These are phyloP conservation scores for Parapristionchus giblindavisi DNA, from an alignment of 2,888 invertebrate species.

Conservation along the genomic window DNA sequence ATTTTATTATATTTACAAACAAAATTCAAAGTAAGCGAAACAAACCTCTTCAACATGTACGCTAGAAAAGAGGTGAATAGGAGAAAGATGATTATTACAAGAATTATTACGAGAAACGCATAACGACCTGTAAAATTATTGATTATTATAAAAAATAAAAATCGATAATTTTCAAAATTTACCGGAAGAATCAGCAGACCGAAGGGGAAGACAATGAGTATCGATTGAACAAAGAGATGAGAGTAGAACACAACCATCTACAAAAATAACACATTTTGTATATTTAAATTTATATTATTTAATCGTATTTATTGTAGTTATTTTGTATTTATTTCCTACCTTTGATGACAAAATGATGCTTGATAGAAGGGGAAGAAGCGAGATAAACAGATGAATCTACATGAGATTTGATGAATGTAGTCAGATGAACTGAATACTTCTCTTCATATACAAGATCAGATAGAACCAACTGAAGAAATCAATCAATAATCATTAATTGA, in stretches of 20 bases:
- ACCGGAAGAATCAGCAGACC: slow-evolving; percentile 4
- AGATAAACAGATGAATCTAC: background rate
- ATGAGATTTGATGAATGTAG: slow-evolving; percentile 29
- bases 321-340: background rate
- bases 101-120: slow-evolving; percentile 46
- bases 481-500: background rate
- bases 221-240: slow-evolving; percentile 63
- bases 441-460: slow-evolving; percentile 47
- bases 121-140: slow-evolving; percentile 38
- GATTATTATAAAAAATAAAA: background rate
- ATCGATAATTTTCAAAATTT: background rate
- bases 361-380: slow-evolving; percentile 1
- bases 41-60: slow-evolving; percentile 55
- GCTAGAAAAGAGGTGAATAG: slow-evolving; percentile 51
- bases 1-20: background rate
- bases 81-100: slow-evolving; percentile 52
- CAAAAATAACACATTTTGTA: slow-evolving; percentile 4
- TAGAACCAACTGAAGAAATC: slow-evolving; percentile 48
- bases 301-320: background rate
- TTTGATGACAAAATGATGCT: slow-evolving; percentile 20
- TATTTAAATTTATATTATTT: background rate
- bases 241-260: slow-evolving; percentile 59
- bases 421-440: slow-evolving; percentile 51
- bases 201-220: slow-evolving; percentile 50
- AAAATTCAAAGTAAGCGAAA: background rate